Evolutionary conservation across 1,140 invertebrate genomes (phyloP).

Genomic region (Formica exsecta): DNA sequence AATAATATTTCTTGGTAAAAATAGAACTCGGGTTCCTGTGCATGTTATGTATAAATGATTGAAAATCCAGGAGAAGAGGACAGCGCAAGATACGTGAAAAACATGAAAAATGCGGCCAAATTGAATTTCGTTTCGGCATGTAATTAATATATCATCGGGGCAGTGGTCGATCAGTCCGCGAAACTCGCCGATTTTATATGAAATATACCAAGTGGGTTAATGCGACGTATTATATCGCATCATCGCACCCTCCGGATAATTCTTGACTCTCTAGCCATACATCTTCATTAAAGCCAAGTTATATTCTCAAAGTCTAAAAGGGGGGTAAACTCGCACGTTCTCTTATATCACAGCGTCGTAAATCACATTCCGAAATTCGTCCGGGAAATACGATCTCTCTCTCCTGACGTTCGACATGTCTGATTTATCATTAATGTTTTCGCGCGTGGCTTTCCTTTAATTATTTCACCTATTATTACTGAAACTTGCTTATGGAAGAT

Average conservation of each 20-base stretch:
- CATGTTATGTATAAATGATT: neutral
- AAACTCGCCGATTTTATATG: slow-evolving; percentile 15
- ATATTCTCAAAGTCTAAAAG: slow-evolving; percentile 69
- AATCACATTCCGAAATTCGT: slow-evolving; percentile 84
- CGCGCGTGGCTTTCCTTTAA: slow-evolving; percentile 30
- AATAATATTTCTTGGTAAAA: neutral
- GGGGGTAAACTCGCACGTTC: slow-evolving; percentile 62
- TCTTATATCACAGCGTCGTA: slow-evolving; percentile 74
- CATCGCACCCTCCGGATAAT: slow-evolving; percentile 75
- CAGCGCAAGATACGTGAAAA: neutral
- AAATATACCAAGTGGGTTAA: slow-evolving; percentile 42
- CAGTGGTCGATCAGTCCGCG: neutral
- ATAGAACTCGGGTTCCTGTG: neutral
- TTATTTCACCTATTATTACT: slow-evolving; percentile 49
- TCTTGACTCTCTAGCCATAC: slow-evolving; percentile 77
- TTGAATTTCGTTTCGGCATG: slow-evolving; percentile 3
- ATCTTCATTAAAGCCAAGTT: slow-evolving; percentile 82
- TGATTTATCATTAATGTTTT: slow-evolving; percentile 55
- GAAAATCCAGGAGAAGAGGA: neutral
- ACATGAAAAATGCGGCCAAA: slow-evolving; percentile 3
- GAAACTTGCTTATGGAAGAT: slow-evolving; percentile 6
- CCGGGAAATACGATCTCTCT: slow-evolving; percentile 77
- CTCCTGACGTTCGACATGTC: slow-evolving; percentile 75
- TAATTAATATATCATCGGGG: slow-evolving; percentile 40
- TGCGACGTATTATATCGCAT: slow-evolving; percentile 61